These are phyloP conservation scores for Morpho helenor DNA, from an alignment of 2,888 invertebrate genomes.

Conservation along the genomic window DNA sequence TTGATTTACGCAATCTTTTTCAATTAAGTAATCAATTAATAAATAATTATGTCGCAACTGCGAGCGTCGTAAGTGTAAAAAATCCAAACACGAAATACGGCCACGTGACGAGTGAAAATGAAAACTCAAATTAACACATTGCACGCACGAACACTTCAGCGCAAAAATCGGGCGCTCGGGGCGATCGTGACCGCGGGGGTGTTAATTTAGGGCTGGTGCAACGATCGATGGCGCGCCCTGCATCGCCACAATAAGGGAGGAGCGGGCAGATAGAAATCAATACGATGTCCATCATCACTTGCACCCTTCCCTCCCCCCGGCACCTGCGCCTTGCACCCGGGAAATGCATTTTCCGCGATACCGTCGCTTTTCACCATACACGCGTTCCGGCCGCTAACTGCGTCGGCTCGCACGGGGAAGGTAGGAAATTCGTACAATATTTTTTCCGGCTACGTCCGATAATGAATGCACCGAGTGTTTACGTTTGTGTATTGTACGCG, in stretches of 20 bases:
- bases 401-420: conserved; percentile 16
- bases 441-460: conserved; percentile 55
- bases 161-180: conserved; percentile 61
- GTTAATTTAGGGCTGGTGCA: conserved; percentile 63
- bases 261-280: conserved; percentile 79
- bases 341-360: conserved; percentile 70
- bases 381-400: conserved; percentile 27
- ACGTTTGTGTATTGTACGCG: conserved; percentile 46
- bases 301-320: conserved; percentile 81
- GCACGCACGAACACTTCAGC: conserved; percentile 52
- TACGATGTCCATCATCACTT: conserved; percentile 81
- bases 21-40: conserved; percentile 36
- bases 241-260: conserved; percentile 75
- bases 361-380: conserved; percentile 51
- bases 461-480: conserved; percentile 67
- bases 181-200: conserved; percentile 35
- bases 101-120: conserved; percentile 53
- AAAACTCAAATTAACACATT: conserved; percentile 49
- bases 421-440: conserved; percentile 40
- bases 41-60: conserved; percentile 35
- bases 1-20: conserved; percentile 29
- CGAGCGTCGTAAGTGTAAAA: conserved; percentile 23
- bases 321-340: conserved; percentile 73
- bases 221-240: conserved; percentile 74
- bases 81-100: conserved; percentile 37